Evolutionary conservation across 2,888 invertebrate genomes (phyloP), one percentile per base, ranked within the genome.

Genomic region (Lissocephala sabroskyi): DNA sequence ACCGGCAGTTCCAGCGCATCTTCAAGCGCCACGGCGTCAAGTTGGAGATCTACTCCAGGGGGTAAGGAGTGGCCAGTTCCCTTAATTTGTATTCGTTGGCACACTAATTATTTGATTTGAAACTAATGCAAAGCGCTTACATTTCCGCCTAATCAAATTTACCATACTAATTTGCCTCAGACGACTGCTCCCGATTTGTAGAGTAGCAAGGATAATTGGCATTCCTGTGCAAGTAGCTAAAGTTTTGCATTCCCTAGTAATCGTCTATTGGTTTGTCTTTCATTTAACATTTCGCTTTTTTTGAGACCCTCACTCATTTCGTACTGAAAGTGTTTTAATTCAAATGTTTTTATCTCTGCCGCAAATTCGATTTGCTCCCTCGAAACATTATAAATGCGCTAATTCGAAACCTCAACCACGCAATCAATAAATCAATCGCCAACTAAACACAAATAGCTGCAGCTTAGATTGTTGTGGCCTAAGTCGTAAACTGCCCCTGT

Each of bases 11-110:
- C 74, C 91, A 91, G 59, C 86, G 98, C 41, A 89, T 94, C 23
- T 93, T 98, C 81, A 97, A 97, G 82, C 87, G 96, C 37, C 94
- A 96, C 70, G 89, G 90, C 1, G 86, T 98, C 56, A 98, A 98
- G 82, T 89, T 96, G 46, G 97, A 98, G 85, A 89, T 98, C 7
- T 97, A 90, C 86, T 92, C 95, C 0, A 93, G 93, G 87, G 97
- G 97, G 97, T 97, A 86, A 89, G 90, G 71, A 19, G 0, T 0
- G n/a, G n/a, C 7, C 23, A 5, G 23, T 23, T 23, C 23, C 7
- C 7, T 23, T 17, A 43, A 41, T 28, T 16, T 41, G 17, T 10
- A 9, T 10, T 14, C n/a, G 0, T 26, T 42, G 11, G 49, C 45
- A 35, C 41, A 35, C n/a, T 42, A 26, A 40, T 23, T 10, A 16